phyloP scores from a whole-genome alignment of 2,888 invertebrate species.

The Heliconius ethilla region DNA sequence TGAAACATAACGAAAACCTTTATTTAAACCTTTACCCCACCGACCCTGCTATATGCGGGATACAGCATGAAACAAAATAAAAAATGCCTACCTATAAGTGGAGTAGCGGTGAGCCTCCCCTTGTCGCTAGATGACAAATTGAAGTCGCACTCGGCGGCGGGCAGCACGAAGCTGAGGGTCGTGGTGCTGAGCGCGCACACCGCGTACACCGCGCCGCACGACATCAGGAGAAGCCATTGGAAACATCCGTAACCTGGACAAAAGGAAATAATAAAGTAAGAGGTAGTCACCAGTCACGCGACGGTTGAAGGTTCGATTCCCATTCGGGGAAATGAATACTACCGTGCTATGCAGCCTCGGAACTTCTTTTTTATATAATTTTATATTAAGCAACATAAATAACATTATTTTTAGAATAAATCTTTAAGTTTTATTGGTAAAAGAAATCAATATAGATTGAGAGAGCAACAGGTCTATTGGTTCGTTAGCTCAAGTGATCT shows the following conservation, averaged over 20 bases:
- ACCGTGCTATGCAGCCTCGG: no score
- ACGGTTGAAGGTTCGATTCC: background rate
- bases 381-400: no score
- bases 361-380: no score
- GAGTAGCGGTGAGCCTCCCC: slow-evolving; percentile 83
- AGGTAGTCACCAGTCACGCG: no score
- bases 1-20: background rate
- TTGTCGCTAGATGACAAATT: slow-evolving; percentile 80
- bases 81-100: slow-evolving; percentile 79
- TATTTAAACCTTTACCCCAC: background rate
- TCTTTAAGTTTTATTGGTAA: slow-evolving; percentile 22
- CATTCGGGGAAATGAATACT: background rate
- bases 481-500: slow-evolving; percentile 61
- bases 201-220: slow-evolving; percentile 85
- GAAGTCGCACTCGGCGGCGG: slow-evolving; percentile 83
- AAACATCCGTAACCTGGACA: slow-evolving; percentile 84
- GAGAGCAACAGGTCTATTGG: slow-evolving; percentile 52
- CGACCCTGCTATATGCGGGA: background rate
- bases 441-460: slow-evolving; percentile 38
- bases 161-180: slow-evolving; percentile 85
- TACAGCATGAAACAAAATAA: background rate
- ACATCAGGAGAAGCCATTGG: slow-evolving; percentile 82
- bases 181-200: slow-evolving; percentile 86
- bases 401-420: background rate
- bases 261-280: background rate